Conservation (phyloP, 2,797 vertebrate species). For the Nyctibius grandis region DNA sequence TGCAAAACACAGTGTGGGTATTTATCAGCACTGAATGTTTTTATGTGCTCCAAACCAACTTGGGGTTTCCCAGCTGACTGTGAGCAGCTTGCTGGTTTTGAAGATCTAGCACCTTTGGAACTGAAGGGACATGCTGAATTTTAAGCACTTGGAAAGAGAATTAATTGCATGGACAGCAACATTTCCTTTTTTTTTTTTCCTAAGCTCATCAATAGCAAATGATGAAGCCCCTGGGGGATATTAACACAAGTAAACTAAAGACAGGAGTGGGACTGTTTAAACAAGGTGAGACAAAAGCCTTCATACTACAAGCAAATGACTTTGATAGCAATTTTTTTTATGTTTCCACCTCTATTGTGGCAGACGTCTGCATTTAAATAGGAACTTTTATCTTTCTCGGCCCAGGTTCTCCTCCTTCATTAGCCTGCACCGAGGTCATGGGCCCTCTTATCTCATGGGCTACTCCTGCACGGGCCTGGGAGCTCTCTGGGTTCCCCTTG, state of each 20-base stretch:
- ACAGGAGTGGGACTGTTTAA: slow-evolving; percentile 41
- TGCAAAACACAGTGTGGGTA: slow-evolving; percentile 48
- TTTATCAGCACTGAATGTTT: slow-evolving; percentile 59
- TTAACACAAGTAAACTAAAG: slow-evolving; percentile 57
- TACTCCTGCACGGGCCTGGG: not conserved
- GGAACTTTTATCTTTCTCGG: not conserved
- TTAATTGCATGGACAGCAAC: slow-evolving; percentile 38
- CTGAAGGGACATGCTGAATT: slow-evolving; percentile 44
- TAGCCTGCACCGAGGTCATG: not conserved
- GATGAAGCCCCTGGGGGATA: slow-evolving; percentile 47
- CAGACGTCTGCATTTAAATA: slow-evolving; percentile 9
- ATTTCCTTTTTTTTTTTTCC: not conserved
- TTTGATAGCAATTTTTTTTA: slow-evolving; percentile 18
- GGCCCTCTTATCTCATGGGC: not conserved
- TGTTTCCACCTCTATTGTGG: not conserved
- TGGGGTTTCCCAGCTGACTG: slow-evolving; percentile 27
- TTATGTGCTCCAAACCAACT: slow-evolving; percentile 44
- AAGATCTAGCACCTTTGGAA: slow-evolving; percentile 66
- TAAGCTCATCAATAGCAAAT: slow-evolving; percentile 50
- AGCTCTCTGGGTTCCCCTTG: not conserved
- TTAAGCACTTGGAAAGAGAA: slow-evolving; percentile 27
- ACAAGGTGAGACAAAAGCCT: slow-evolving; percentile 26
- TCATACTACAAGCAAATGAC: slow-evolving; percentile 5
- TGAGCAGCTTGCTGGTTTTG: slow-evolving; percentile 63
- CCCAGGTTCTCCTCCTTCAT: not conserved